phyloP scores from a whole-genome alignment of 2,113 vertebrate species.

The Arenaria interpres region DNA sequence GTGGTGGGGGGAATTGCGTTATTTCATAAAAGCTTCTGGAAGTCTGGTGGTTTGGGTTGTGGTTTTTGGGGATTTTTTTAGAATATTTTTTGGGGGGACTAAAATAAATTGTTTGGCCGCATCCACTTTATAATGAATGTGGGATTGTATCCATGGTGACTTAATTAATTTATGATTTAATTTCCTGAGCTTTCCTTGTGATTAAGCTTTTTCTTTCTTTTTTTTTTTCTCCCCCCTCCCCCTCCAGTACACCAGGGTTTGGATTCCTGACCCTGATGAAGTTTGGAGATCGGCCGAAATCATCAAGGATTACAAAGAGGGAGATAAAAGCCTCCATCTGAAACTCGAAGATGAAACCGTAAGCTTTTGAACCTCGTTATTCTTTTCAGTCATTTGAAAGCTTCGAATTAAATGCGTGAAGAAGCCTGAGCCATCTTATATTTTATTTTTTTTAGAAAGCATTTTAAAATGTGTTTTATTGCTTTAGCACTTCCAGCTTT shows the following conservation, averaged over 20 bases:
- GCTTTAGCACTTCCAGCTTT: neutral
- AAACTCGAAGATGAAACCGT: slow-evolving; percentile 93
- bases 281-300: slow-evolving; percentile 93
- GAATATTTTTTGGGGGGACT: neutral
- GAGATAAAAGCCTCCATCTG: slow-evolving; percentile 84
- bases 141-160: neutral
- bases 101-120: neutral
- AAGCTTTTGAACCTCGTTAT: neutral
- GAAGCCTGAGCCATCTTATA: neutral
- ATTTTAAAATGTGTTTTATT: neutral
- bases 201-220: neutral
- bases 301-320: slow-evolving; percentile 87
- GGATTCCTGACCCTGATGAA: slow-evolving; percentile 92
- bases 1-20: neutral
- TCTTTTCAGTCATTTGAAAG: neutral
- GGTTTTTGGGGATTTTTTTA: neutral
- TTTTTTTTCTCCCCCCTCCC: neutral
- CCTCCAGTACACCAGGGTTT: slow-evolving; percentile 88
- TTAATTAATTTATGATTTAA: neutral
- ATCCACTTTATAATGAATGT: neutral
- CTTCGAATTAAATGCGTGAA: neutral
- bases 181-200: neutral
- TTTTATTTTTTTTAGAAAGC: neutral
- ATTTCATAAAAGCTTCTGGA: neutral
- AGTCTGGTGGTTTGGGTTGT: neutral